phyloP scores from a whole-genome alignment of 2,113 vertebrate genomes.

The Toxotes jaculatrix region DNA sequence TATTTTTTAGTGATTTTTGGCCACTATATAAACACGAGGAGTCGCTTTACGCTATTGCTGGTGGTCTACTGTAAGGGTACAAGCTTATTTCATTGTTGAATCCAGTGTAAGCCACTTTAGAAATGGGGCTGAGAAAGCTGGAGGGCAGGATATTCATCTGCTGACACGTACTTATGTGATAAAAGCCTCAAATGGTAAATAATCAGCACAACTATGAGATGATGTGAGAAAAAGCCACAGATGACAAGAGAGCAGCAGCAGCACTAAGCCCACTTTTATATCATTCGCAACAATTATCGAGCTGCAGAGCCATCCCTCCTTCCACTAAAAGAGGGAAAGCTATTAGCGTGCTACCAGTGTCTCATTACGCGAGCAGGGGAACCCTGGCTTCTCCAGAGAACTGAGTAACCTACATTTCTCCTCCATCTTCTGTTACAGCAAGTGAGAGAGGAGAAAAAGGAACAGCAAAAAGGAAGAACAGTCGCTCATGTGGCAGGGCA shows the following conservation, averaged over 20 bases:
- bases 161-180: not conserved
- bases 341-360: not conserved
- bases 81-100: not conserved
- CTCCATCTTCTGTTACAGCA: slow-evolving; percentile 25
- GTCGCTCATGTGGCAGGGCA: not conserved
- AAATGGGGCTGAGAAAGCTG: not conserved
- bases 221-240: not conserved
- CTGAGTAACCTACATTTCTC: slow-evolving; percentile 55
- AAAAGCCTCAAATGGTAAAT: slow-evolving; percentile 48
- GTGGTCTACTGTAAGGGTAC: not conserved
- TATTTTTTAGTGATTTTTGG: not conserved
- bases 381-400: slow-evolving; percentile 46
- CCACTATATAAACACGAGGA: not conserved
- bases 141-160: not conserved
- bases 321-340: slow-evolving; percentile 5
- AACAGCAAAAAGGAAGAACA: not conserved
- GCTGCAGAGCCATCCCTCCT: not conserved
- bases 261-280: not conserved
- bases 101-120: not conserved
- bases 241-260: not conserved
- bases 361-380: slow-evolving; percentile 7
- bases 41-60: not conserved
- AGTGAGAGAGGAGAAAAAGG: not conserved
- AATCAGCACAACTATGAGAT: not conserved
- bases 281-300: not conserved